Conservation (phyloP, 2,113 vertebrate genomes). For the Catharus minimus region DNA sequence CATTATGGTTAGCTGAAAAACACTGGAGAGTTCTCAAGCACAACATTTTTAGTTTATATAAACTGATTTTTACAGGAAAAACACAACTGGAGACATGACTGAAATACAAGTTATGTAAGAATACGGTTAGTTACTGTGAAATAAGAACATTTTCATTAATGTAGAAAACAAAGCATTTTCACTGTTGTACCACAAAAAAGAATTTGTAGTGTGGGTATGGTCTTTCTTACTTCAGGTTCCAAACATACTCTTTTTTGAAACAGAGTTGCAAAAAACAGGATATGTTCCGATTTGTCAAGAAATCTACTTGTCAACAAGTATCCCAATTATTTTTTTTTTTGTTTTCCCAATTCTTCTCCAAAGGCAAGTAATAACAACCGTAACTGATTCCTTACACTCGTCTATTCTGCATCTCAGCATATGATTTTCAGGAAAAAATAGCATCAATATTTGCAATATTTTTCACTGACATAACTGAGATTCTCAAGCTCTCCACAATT, state of each 20-base stretch:
- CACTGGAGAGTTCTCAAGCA: conserved; percentile 1
- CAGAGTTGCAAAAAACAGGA: background rate
- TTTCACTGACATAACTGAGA: background rate
- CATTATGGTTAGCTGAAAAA: conserved; percentile 10
- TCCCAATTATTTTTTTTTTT: background rate
- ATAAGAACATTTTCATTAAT: background rate
- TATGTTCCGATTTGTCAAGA: background rate
- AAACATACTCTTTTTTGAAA: background rate
- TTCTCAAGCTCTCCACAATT: background rate
- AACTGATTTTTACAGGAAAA: background rate
- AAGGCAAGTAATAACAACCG: background rate
- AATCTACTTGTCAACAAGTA: background rate
- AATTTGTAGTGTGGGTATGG: background rate
- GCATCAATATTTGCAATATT: background rate
- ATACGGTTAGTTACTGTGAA: background rate
- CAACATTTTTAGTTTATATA: background rate
- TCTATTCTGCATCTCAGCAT: background rate
- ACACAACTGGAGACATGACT: background rate
- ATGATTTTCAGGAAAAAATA: background rate
- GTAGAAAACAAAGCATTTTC: background rate
- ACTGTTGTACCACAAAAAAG: background rate
- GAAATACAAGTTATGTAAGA: background rate
- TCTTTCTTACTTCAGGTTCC: background rate
- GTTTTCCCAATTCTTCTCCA: background rate
- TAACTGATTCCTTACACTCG: background rate